These are phyloP conservation scores for Platerodrilus igneus DNA, from an alignment of 2,888 invertebrate species.

Conservation along the genomic window DNA sequence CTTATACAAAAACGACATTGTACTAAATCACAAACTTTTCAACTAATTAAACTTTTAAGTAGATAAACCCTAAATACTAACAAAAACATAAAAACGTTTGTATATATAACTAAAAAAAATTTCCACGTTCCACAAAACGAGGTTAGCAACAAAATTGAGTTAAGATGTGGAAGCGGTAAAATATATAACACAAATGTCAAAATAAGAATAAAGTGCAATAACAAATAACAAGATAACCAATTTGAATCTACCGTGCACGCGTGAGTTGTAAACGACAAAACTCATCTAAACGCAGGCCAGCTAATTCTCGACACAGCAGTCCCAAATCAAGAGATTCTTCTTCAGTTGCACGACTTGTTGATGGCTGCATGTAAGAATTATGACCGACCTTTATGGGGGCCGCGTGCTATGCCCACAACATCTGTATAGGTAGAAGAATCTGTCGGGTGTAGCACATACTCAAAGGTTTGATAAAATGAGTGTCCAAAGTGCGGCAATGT, in stretches of 20 bases:
- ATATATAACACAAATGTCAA: constrained; percentile 29
- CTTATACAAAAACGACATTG: constrained; percentile 25
- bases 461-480: constrained; percentile 92
- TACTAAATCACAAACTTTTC: constrained; percentile 27
- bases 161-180: constrained; percentile 20
- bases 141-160: constrained; percentile 15
- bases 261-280: constrained; percentile 48
- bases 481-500: constrained; percentile 84
- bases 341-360: constrained; percentile 36
- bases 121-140: constrained; percentile 14
- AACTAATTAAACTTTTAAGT: constrained; percentile 26
- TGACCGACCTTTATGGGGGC: constrained; percentile 57
- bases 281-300: constrained; percentile 48
- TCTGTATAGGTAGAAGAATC: constrained; percentile 52
- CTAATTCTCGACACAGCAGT: constrained; percentile 48
- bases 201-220: constrained; percentile 48
- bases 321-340: constrained; percentile 41
- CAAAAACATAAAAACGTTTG: constrained; percentile 41
- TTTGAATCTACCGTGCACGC: constrained; percentile 43
- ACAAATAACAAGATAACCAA: constrained; percentile 21
- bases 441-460: constrained; percentile 75
- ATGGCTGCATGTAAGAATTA: constrained; percentile 46
- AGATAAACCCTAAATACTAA: constrained; percentile 26
- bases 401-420: constrained; percentile 88
- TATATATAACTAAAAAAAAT: constrained; percentile 31